phyloP scores from a whole-genome alignment of 2,888 invertebrate genomes.

The Nowickia ferox region DNA sequence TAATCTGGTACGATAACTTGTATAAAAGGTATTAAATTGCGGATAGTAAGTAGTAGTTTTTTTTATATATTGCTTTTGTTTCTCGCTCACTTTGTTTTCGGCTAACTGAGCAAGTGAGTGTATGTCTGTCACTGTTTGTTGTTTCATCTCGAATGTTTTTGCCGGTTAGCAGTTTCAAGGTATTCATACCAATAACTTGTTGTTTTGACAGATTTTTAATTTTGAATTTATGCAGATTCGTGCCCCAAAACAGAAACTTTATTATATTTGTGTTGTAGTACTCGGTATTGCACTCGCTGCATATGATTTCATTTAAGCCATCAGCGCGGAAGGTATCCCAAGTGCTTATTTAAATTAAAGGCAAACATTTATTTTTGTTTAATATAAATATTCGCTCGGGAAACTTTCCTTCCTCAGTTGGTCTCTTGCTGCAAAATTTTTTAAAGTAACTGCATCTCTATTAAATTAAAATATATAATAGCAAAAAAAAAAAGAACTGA shows the following conservation, averaged over 20 bases:
- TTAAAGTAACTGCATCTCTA: conserved; percentile 54
- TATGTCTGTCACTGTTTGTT: conserved; percentile 24
- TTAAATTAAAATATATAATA: conserved; percentile 20
- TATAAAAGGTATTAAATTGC: conserved; percentile 62
- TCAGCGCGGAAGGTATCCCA: conserved; percentile 7
- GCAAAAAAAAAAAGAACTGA: neutral
- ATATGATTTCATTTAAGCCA: conserved; percentile 40
- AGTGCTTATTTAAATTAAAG: neutral
- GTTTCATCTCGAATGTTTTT: conserved; percentile 23
- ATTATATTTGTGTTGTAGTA: conserved; percentile 42
- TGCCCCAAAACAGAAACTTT: conserved; percentile 57
- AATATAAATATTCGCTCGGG: neutral
- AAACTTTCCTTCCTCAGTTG: conserved; percentile 1
- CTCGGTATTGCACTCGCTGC: conserved; percentile 35
- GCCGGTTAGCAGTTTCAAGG: conserved; percentile 57
- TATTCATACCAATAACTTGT: conserved; percentile 66
- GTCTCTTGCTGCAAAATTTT: neutral
- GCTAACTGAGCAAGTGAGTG: conserved; percentile 28
- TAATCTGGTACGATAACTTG: conserved; percentile 46
- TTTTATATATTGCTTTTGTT: conserved; percentile 36
- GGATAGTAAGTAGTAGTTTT: conserved; percentile 11
- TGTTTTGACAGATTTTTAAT: conserved; percentile 73
- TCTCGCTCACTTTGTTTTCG: conserved; percentile 27
- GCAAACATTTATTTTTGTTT: no score
- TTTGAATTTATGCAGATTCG: conserved; percentile 73